phyloP scores from a whole-genome alignment of 2,797 vertebrate species.

The Acomys russatus region DNA sequence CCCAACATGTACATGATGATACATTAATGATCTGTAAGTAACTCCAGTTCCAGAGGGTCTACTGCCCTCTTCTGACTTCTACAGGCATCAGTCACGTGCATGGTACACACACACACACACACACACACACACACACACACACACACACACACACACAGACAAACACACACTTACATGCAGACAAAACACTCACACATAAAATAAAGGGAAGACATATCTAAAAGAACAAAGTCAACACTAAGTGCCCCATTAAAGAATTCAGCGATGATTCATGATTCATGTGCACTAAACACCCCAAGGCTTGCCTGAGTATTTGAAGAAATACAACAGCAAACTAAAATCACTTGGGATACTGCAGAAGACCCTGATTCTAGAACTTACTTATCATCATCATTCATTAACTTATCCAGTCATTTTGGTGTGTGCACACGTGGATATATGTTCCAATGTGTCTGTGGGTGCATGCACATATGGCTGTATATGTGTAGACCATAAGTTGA shows the following conservation, averaged over 20 bases:
- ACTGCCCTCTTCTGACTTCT: background rate
- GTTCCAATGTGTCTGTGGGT: background rate
- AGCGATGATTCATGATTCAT: background rate
- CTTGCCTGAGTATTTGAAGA: background rate
- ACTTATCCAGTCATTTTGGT: background rate
- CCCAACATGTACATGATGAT: background rate
- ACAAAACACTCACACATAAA: background rate
- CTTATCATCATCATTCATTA: background rate
- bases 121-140: fast-evolving
- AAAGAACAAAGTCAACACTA: background rate
- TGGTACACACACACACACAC: background rate
- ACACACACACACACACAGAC: background rate
- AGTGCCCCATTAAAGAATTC: background rate
- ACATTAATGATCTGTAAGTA: background rate
- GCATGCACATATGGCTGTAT: background rate
- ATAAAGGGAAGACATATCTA: background rate
- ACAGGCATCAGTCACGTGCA: background rate
- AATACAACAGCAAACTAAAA: background rate
- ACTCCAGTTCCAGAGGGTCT: background rate
- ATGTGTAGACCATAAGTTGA: background rate
- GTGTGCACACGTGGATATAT: background rate
- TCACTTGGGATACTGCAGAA: background rate
- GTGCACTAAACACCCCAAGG: background rate
- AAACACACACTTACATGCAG: background rate
- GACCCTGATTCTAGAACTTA: background rate